These are phyloP conservation scores for Amazona finschi DNA, from an alignment of 2,797 vertebrate genomes.

Conservation along the genomic window DNA sequence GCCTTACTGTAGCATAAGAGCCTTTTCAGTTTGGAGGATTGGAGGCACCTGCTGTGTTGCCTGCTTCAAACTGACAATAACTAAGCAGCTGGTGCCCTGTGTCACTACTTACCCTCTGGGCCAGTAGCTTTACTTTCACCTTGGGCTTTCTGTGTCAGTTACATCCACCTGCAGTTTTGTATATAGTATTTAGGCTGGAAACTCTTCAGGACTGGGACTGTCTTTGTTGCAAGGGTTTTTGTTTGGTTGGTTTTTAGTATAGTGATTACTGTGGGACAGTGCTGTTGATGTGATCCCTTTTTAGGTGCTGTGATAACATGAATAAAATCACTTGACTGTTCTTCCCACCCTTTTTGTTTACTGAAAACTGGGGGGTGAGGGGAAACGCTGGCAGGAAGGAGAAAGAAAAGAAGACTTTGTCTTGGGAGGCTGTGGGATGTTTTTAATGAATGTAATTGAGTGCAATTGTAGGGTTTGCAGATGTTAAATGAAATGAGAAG, in stretches of 20 bases:
- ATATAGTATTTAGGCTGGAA: background rate
- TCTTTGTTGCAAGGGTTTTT: background rate
- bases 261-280: background rate
- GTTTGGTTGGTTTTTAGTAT: background rate
- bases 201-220: background rate
- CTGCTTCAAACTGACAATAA: background rate
- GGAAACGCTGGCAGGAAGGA: background rate
- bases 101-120: background rate
- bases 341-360: constrained; percentile 16
- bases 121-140: background rate
- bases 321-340: constrained; percentile 16
- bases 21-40: background rate
- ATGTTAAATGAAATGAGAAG: background rate
- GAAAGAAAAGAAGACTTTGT: background rate
- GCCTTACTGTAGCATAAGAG: background rate
- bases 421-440: background rate
- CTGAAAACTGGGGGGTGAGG: background rate
- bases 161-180: constrained; percentile 17
- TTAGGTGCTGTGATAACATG: background rate
- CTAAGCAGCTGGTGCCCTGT: constrained; percentile 35
- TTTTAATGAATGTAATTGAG: background rate
- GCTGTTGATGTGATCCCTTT: background rate
- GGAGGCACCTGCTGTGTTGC: constrained; percentile 31
- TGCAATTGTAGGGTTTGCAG: background rate
- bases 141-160: constrained; percentile 2